Conservation (phyloP, 2,113 vertebrate species). For the Raphicerus campestris region DNA sequence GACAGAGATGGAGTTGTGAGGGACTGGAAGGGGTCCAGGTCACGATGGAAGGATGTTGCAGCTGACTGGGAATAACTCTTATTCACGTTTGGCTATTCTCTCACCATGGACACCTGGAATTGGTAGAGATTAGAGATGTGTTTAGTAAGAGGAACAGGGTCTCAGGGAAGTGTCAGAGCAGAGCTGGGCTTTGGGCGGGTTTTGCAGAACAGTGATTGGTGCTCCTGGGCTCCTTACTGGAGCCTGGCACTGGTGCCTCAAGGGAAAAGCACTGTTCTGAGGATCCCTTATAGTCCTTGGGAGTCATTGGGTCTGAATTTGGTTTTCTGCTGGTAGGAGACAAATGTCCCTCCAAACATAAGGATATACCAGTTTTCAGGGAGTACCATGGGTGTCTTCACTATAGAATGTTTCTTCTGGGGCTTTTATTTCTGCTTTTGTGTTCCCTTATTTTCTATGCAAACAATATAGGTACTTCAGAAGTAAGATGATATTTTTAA, state of each 20-base stretch:
- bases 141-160: not conserved
- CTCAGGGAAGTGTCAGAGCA: not conserved
- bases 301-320: not conserved
- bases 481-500: not conserved
- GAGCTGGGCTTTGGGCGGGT: not conserved
- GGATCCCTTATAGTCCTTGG: not conserved
- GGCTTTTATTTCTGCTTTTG: not conserved
- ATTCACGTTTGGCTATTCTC: not conserved
- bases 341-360: not conserved
- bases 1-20: not conserved
- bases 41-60: not conserved
- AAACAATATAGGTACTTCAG: not conserved
- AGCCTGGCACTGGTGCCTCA: not conserved
- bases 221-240: not conserved
- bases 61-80: not conserved
- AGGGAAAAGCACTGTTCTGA: not conserved
- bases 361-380: not conserved
- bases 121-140: not conserved
- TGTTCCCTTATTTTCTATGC: not conserved
- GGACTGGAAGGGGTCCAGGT: not conserved
- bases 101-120: not conserved
- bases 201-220: not conserved
- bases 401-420: not conserved
- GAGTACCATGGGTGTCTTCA: not conserved
- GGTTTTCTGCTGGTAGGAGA: not conserved